Evolutionary conservation across 1,140 invertebrate genomes (phyloP), one percentile per base, ranked within the genome.

Genomic region (Drosophila persimilis): DNA sequence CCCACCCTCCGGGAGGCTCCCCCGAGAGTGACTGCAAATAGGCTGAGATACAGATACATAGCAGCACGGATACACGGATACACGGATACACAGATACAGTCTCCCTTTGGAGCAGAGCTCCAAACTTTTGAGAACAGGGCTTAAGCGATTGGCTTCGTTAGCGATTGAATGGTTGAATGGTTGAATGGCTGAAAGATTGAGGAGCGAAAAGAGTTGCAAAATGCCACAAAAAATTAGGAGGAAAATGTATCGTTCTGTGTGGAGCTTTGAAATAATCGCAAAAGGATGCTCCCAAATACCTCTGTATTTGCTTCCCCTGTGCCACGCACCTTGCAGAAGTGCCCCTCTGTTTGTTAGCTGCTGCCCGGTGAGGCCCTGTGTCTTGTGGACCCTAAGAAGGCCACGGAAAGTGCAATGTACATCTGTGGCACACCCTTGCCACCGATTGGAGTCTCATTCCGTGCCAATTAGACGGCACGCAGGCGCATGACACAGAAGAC

Each of bases 391-490:
- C 1, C 2, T 20, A 20, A 20, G 20, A 26, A 26, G 24, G 5
- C 24, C 4, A 26, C 24, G 5, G 4, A 26, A 26, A 26, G 5
- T 5, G 24, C 24, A 26, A 26, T 0, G 4, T 26, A 26, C 24
- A 26, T 26, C 24, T 26, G 11, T 39, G 35, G 35, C 35, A 39
- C 35, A 13, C 35, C 35, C 35, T 39, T 39, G 35, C 26, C 44
- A 43, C 47, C 44, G 58, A 69, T 45, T 53, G 39, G 46, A 57
- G 65, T 75, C 70, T 71, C 71, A 79, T 62, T 61, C 45, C 61
- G 79, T 53, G 79, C 80, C 73, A 84, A 84, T 84, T 79, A 84
- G 77, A 50, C 63, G 78, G 67, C 73, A 80, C 73, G 78, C 67
- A 81, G 77, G 77, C 77, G 77, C 77, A 80, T 66, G 65, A 72